These are phyloP conservation scores for Heliangelus exortis DNA, from an alignment of 2,797 vertebrate species.

Conservation along the genomic window DNA sequence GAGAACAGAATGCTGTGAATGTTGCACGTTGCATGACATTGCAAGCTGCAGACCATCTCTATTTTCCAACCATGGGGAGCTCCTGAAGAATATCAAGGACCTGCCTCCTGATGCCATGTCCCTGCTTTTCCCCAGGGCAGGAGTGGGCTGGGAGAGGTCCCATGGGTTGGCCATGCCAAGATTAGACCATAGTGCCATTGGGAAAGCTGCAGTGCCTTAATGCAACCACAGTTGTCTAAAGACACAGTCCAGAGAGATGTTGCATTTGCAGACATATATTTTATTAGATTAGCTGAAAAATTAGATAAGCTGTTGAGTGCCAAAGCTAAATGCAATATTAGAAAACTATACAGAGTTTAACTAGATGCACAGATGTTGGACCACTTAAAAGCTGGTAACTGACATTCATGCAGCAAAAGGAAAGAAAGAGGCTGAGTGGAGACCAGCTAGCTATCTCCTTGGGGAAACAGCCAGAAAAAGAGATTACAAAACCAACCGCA, in stretches of 20 bases:
- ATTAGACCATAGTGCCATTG: not conserved
- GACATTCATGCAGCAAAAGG: not conserved
- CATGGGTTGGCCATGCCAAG: accelerated
- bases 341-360: not conserved
- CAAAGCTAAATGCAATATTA: not conserved
- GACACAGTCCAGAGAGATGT: not conserved
- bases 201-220: not conserved
- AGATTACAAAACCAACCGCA: not conserved
- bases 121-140: not conserved
- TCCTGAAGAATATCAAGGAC: not conserved
- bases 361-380: not conserved
- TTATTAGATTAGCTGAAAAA: not conserved
- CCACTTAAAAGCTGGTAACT: not conserved
- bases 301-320: not conserved
- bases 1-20: not conserved
- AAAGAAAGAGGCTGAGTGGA: not conserved
- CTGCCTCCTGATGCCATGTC: not conserved
- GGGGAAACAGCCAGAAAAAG: not conserved
- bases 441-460: not conserved
- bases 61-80: not conserved
- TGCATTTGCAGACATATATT: not conserved
- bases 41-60: not conserved
- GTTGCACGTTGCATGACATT: not conserved
- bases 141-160: not conserved
- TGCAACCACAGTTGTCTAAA: not conserved